Evolutionary conservation across 2,797 vertebrate genomes (phyloP).

Genomic region (Tiaroga cobitis): DNA sequence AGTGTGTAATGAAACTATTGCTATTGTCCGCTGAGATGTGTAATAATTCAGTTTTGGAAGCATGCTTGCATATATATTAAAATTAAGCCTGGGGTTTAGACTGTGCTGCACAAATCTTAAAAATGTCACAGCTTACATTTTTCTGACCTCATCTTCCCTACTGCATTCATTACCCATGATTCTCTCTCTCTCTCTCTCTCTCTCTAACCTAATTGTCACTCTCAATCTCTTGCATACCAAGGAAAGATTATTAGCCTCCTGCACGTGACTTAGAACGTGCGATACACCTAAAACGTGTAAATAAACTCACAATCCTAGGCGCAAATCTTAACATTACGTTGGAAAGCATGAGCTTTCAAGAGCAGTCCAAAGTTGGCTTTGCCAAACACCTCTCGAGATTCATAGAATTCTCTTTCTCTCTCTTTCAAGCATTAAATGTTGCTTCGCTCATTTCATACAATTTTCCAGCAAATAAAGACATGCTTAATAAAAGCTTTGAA

Average conservation of each 20-base stretch:
- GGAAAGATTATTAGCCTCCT: background rate
- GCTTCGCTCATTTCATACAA: constrained; percentile 63
- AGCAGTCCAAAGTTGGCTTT: constrained; percentile 33
- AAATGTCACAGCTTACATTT: constrained; percentile 35
- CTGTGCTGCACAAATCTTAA: constrained; percentile 18
- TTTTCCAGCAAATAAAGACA: constrained; percentile 62
- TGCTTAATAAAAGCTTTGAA: constrained; percentile 63
- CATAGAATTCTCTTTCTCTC: constrained; percentile 4
- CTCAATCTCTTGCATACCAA: background rate
- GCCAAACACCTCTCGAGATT: constrained; percentile 55
- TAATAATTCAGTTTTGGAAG: constrained; percentile 10
- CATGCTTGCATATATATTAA: constrained; percentile 34
- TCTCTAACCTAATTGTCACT: background rate
- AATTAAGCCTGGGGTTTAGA: constrained; percentile 32
- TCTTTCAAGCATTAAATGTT: constrained; percentile 55
- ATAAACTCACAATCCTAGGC: constrained; percentile 36
- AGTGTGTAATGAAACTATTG: constrained; percentile 29
- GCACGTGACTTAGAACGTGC: background rate
- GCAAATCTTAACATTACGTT: constrained; percentile 24
- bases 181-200: background rate
- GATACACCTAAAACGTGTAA: background rate
- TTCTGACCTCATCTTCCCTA: background rate
- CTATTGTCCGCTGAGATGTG: constrained; percentile 14
- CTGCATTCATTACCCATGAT: constrained; percentile 25
- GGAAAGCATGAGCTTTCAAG: constrained; percentile 6